Evolutionary conservation across 2,797 vertebrate genomes (phyloP).

Genomic region (Coranthus polyacanthus): DNA sequence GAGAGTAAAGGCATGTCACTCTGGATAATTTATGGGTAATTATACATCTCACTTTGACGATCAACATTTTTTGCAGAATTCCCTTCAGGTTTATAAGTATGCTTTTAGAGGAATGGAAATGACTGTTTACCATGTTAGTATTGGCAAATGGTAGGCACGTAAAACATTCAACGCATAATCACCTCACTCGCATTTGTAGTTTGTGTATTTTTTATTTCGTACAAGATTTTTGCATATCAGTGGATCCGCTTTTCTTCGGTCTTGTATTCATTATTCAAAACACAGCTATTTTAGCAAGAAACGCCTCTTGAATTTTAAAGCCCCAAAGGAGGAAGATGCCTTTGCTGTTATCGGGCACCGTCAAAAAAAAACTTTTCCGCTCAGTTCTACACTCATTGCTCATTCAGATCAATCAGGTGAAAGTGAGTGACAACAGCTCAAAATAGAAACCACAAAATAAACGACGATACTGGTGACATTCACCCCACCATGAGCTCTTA

Average conservation of each 20-base stretch:
- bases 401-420: conserved; percentile 53
- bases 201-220: conserved; percentile 44
- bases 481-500: conserved; percentile 54
- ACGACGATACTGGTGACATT: conserved; percentile 53
- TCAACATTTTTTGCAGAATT: conserved; percentile 43
- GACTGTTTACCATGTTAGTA: conserved; percentile 44
- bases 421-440: conserved; percentile 58
- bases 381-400: conserved; percentile 46
- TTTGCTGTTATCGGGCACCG: conserved; percentile 34
- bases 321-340: conserved; percentile 7
- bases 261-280: conserved; percentile 58
- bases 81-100: conserved; percentile 41
- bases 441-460: conserved; percentile 60
- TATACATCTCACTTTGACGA: conserved; percentile 50
- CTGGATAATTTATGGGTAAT: conserved; percentile 62
- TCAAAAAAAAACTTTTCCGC: conserved; percentile 29
- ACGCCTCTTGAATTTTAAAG: conserved; percentile 52
- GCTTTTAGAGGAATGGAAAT: conserved; percentile 36
- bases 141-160: conserved; percentile 38
- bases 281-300: conserved; percentile 31
- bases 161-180: conserved; percentile 51
- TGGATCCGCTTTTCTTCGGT: conserved; percentile 50
- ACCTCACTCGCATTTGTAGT: conserved; percentile 28
- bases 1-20: conserved; percentile 15
- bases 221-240: conserved; percentile 51